Base-by-base conservation (phyloP, 1,140 invertebrate species). In the Scaptomyza montana region DNA sequence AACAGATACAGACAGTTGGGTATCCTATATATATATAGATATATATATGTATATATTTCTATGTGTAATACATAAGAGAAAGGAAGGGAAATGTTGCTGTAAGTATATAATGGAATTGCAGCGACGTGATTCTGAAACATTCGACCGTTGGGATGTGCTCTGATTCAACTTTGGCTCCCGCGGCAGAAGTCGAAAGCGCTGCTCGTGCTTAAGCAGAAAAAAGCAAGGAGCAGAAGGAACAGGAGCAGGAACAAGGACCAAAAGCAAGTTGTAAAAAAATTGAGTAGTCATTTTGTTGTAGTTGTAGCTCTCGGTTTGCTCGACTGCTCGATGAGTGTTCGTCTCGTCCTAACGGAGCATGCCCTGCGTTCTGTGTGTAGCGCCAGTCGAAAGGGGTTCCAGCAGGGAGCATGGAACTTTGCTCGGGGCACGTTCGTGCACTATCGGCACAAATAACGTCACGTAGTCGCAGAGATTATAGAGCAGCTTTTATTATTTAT, bases 111-210 rank as follows among this genome's bases (percentile, higher is more conserved):
- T 91, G 80, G 85, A 89, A 91, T 91, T 91, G 89, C 89, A 90
- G 89, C 78, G 89, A 91, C 89, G 89, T 91, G 89, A 91, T 91
- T 91, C 89, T 90, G 85, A 91, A 91, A 91, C 89, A 91, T 91
- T 91, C 89, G 89, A 91, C 89, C 89, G 85, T 91, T 86, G 89
- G 89, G 89, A 91, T 91, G 84, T 90, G 85, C 89, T 91, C 89
- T 91, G 89, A 91, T 91, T 91, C 89, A 90, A 90, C 79, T 90
- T 90, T 89, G 62, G 72, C 62, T 82, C 76, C 82, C 82, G 75
- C 59, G 78, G 67, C 78, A 76, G 55, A 57, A 77, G 72, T 21
- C 39, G 54, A 28, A 46, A 47, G 30, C 60, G 50, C 21, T 71
- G 46, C 57, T 61, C 55, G 57, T 68, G 62, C 68, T 81, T 25